phyloP scores from a whole-genome alignment of 1,140 invertebrate genomes.

The Drosophila grimshawi region DNA sequence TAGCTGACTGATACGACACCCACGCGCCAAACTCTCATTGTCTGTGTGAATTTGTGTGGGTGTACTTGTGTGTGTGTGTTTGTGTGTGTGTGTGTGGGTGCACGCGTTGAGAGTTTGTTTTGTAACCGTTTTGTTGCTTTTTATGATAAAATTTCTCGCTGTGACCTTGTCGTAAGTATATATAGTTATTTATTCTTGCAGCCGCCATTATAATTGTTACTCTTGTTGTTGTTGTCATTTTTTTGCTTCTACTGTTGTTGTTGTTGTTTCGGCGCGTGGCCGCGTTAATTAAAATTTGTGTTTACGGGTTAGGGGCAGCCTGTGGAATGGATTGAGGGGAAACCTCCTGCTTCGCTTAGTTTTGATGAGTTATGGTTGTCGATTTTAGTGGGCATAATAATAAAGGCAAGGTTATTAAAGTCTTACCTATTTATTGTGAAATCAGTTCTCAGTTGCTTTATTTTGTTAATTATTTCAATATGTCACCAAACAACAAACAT shows the following conservation, averaged over 20 bases:
- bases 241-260: neutral
- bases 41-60: neutral
- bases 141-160: slow-evolving; percentile 60
- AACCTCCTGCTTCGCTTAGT: slow-evolving; percentile 7
- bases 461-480: too few relatives aligned
- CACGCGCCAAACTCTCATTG: slow-evolving; percentile 3
- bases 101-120: slow-evolving; percentile 39
- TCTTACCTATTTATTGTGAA: too few relatives aligned
- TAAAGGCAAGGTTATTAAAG: neutral
- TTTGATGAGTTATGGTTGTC: neutral
- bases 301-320: slow-evolving; percentile 6
- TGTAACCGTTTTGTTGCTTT: slow-evolving; percentile 58
- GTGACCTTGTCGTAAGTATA: slow-evolving; percentile 40
- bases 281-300: slow-evolving; percentile 54
- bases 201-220: neutral
- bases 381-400: neutral
- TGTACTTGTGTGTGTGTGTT: slow-evolving; percentile 6
- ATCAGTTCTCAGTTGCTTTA: neutral
- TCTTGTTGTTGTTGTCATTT: neutral
- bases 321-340: slow-evolving; percentile 21
- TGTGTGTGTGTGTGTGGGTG: slow-evolving; percentile 7
- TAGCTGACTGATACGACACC: slow-evolving; percentile 43
- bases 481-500: too few relatives aligned
- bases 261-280: slow-evolving; percentile 43
- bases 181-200: slow-evolving; percentile 45